Percentiles rank a stretch among this genome's conserved stretches.
Evolutionary conservation across 2,888 invertebrate genomes (phyloP).

Genomic region (Microctonus brassicae): DNA sequence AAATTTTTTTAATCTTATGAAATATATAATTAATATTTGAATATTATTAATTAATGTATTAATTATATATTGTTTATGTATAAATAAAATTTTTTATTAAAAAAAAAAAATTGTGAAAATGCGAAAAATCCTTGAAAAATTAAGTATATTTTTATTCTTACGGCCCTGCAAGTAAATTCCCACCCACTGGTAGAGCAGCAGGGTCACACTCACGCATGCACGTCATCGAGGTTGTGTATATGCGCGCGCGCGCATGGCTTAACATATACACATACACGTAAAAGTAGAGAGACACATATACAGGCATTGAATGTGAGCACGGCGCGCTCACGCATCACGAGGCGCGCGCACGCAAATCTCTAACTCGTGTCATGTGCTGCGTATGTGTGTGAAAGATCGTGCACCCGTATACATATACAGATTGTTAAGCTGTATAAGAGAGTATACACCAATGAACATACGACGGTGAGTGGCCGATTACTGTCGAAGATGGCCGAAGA

Average conservation of each 20-base stretch:
- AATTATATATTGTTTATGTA: no score
- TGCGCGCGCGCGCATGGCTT: conserved; percentile 18
- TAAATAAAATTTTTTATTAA: no score
- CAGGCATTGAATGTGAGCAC: conserved; percentile 2
- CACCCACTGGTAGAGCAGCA: conserved; percentile 32
- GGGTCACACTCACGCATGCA: conserved; percentile 45
- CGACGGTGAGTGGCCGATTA: conserved; percentile 28
- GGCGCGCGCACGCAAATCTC: conserved; percentile 8
- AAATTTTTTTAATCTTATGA: no score
- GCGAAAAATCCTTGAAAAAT: not conserved
- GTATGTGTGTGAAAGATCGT: no score
- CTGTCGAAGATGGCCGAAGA: conserved; percentile 43
- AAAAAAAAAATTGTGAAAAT: not conserved
- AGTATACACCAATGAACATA: conserved; percentile 8
- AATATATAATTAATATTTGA: no score
- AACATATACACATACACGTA: not conserved
- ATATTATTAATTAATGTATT: no score
- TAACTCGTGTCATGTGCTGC: not conserved
- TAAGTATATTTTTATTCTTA: conserved; percentile 19
- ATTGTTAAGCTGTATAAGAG: not conserved
- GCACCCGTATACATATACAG: not conserved
- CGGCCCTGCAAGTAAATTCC: conserved; percentile 34
- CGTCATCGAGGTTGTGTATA: conserved; percentile 27
- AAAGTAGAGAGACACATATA: not conserved
- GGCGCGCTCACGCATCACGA: conserved; percentile 19